Evolutionary conservation across 2,113 vertebrate genomes (phyloP).

Genomic region (Clupea harengus): DNA sequence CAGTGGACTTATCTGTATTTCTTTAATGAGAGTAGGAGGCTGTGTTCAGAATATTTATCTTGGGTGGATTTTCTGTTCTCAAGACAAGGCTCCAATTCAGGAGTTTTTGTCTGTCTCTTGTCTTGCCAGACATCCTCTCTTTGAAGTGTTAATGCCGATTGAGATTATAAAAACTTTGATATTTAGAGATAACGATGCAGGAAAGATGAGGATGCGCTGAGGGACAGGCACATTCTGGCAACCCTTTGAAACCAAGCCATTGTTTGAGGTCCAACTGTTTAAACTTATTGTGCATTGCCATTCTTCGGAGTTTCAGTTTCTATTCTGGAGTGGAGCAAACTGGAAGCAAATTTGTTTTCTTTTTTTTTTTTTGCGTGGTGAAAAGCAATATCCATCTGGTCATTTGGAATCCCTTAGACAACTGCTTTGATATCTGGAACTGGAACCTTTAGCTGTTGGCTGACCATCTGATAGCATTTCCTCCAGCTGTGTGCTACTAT

Average conservation of each 20-base stretch:
- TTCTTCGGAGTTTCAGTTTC: not conserved
- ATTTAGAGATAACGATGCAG: not conserved
- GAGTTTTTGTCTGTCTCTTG: not conserved
- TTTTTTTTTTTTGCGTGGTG: too few relatives aligned
- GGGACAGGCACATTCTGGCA: not conserved
- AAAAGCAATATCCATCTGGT: not conserved
- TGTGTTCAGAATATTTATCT: not conserved
- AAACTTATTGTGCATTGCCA: not conserved
- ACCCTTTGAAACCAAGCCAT: not conserved
- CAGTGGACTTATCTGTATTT: not conserved
- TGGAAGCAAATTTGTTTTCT: not conserved
- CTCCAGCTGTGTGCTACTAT: not conserved
- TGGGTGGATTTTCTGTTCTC: not conserved
- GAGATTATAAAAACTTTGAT: not conserved
- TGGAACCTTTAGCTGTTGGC: not conserved
- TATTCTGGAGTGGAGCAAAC: not conserved
- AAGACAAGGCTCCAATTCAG: not conserved
- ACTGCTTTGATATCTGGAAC: not conserved
- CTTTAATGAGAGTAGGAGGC: not conserved
- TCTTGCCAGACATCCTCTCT: not conserved
- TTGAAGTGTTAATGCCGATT: conserved; percentile 3
- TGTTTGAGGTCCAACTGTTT: not conserved
- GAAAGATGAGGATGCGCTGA: not conserved
- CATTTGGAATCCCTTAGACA: not conserved
- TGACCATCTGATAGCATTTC: not conserved